Evolutionary conservation across 2,888 invertebrate species (phyloP), one percentile per base, ranked within the genome.

Genomic region (Ichneumoninae sp.): DNA sequence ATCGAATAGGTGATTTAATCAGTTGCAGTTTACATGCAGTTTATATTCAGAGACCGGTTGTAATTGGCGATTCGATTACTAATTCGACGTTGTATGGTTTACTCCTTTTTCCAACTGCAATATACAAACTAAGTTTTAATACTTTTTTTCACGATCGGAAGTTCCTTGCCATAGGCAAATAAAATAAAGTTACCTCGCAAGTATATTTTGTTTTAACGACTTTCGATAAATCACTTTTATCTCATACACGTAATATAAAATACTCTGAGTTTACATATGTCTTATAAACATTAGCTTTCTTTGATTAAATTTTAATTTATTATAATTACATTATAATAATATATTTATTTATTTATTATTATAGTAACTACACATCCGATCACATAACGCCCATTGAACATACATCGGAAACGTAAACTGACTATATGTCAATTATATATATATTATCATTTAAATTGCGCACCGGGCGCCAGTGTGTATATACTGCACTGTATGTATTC

Each of bases 281-380:
- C 16, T 62, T 1, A 16, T 62, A 30, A n/a, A 62, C 62, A 62
- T 62, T 62, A 33, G 5, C 30, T 62, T 62, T 62, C 62, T 33
- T 16, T 7, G 30, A 30, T 13, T 62, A 33, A 57, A 30, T 40
- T 0, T 40, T 0, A 1, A 8, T 47, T 47, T 47, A 0, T 16
- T 47, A 0, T 57, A 22, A 22, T 22, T 22, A 22, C 1, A 22
- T 22, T 22, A 1, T 22, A 22, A 22, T 22, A 22, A 22, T 22
- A 22, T 22, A 22, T 40, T 0, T 40, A 40, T 40, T 0, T 8
- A 8, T 47, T 47, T 47, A 1, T 16, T 47, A 0, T 57, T 26
- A 22, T 22, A 16, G 33, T 62, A 62, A 62, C 16, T 62, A 7
- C 62, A 62, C 16, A 62, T 62, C 62, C 33, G 16, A 62, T 62